Evolutionary conservation across 2,113 vertebrate species (phyloP).

Genomic region (Salvator merianae): DNA sequence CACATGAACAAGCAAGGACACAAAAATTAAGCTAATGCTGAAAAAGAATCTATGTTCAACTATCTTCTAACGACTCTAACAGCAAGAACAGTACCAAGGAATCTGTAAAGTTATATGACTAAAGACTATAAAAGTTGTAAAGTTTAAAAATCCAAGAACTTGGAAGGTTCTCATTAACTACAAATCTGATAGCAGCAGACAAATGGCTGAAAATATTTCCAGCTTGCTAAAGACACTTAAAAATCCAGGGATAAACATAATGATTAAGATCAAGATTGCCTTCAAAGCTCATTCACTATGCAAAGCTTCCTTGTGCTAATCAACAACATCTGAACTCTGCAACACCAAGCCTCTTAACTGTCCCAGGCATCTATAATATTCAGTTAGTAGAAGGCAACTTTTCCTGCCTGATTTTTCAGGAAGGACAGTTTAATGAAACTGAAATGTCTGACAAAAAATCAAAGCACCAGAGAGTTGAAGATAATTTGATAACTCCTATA

Average conservation of each 20-base stretch:
- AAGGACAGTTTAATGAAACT: neutral
- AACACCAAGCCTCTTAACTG: neutral
- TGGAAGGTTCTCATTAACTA: neutral
- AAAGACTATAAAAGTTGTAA: neutral
- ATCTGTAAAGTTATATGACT: neutral
- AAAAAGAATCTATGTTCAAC: neutral
- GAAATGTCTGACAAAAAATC: neutral
- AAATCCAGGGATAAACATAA: neutral
- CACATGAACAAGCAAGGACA: neutral
- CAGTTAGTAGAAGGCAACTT: neutral
- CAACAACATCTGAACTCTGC: neutral
- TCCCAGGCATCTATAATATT: neutral
- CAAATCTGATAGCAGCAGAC: neutral
- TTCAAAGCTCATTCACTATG: neutral
- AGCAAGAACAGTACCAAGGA: neutral
- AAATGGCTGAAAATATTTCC: neutral
- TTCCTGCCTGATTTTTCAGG: neutral
- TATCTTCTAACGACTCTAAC: neutral
- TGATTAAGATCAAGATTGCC: neutral
- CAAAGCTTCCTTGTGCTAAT: neutral
- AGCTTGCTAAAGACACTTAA: neutral
- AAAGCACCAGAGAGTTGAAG: neutral
- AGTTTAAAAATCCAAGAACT: neutral
- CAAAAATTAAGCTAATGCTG: no score
- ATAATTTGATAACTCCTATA: neutral